phyloP scores from a whole-genome alignment of 64 coral and sea anemone species.

The Pachyseris speciosa region DNA sequence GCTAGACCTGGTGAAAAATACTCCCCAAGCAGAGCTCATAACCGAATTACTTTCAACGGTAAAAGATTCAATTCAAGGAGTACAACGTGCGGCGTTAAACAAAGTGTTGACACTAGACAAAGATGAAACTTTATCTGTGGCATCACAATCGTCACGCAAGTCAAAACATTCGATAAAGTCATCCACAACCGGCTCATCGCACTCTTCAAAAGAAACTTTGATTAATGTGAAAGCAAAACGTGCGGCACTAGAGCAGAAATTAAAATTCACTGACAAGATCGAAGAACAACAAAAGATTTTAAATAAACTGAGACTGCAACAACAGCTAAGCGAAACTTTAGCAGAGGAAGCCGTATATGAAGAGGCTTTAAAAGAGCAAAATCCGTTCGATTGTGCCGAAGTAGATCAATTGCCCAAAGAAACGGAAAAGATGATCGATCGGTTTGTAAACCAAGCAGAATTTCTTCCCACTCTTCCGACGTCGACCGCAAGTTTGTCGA shows the following conservation, averaged over 20 bases:
- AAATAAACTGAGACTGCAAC: slow-evolving; percentile 38
- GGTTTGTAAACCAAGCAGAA: not conserved
- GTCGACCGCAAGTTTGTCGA: not conserved
- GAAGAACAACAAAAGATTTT: slow-evolving; percentile 24
- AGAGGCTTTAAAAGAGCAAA: slow-evolving; percentile 31
- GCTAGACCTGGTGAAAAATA: slow-evolving; percentile 7
- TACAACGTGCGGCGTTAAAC: not conserved
- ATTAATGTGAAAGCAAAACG: slow-evolving; percentile 52
- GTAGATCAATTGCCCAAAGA: slow-evolving; percentile 18
- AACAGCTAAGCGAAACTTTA: slow-evolving; percentile 52
- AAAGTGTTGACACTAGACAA: not conserved
- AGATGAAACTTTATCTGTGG: not conserved
- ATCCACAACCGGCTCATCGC: no score
- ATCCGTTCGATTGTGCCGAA: not conserved
- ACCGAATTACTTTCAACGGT: not conserved
- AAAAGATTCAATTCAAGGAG: not conserved
- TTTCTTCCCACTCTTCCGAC: not conserved
- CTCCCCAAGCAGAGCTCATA: not conserved
- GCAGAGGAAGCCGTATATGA: slow-evolving; percentile 51
- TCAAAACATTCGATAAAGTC: no score
- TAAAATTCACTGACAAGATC: slow-evolving; percentile 47
- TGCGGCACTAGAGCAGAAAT: slow-evolving; percentile 46
- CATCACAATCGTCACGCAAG: not conserved
- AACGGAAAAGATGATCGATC: slow-evolving; percentile 33
- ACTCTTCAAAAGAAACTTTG: no score